Conservation (phyloP, 2,797 vertebrate species). For the Dryobates pubescens region DNA sequence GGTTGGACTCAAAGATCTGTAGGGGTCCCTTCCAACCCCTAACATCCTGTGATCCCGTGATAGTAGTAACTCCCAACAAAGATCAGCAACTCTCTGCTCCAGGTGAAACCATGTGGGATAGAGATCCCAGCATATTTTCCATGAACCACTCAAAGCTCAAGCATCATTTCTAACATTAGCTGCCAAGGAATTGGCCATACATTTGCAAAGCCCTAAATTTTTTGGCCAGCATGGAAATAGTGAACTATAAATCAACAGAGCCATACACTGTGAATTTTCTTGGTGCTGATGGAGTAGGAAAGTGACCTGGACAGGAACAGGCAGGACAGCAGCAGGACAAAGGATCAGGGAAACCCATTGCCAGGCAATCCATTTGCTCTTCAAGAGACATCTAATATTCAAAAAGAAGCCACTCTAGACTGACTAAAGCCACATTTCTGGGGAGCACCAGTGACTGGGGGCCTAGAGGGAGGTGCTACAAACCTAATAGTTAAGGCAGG, state of each 20-base stretch:
- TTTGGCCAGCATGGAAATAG: background rate
- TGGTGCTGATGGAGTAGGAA: background rate
- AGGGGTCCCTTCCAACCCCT: no score
- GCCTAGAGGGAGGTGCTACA: background rate
- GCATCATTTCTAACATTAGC: background rate
- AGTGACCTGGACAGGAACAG: background rate
- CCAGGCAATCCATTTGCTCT: background rate
- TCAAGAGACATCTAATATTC: background rate
- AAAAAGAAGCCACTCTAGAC: background rate
- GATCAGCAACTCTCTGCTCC: background rate
- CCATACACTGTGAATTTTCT: background rate
- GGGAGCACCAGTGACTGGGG: background rate
- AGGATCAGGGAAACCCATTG: background rate
- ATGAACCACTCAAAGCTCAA: background rate
- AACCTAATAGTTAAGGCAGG: background rate
- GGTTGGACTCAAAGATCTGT: no score
- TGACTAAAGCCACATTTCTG: background rate
- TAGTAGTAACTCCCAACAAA: background rate
- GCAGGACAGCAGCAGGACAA: background rate
- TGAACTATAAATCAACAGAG: background rate
- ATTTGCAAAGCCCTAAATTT: background rate
- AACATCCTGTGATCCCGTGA: no score
- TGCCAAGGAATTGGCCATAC: background rate
- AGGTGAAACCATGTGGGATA: background rate
- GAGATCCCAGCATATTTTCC: background rate